A percentile compares a stretch with the other conserved stretches of the same genome.
phyloP scores from a whole-genome alignment of 37 sponge, comb jelly and placozoan species.

The Theonella swinhoei region DNA sequence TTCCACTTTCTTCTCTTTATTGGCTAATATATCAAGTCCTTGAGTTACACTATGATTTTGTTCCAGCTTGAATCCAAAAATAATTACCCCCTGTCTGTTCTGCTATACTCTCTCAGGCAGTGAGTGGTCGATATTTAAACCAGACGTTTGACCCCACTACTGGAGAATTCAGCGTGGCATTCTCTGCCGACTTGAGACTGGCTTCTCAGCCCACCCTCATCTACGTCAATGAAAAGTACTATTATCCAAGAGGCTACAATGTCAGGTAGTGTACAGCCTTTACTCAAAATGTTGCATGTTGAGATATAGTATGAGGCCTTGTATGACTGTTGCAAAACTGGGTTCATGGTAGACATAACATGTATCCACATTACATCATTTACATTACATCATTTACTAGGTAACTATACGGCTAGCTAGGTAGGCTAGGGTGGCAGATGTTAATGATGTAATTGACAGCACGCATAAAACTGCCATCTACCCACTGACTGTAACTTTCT shows the following conservation, averaged over 20 bases:
- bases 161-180: conserved; percentile 42
- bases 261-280: conserved; percentile 49
- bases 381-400: not conserved
- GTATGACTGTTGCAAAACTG: too few species aligned
- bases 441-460: too few species aligned
- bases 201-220: conserved; percentile 36
- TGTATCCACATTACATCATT: not conserved
- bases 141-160: conserved; percentile 50
- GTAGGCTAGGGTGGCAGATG: too few species aligned
- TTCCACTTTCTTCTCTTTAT: not conserved
- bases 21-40: not conserved
- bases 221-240: conserved; percentile 68
- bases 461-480: too few species aligned
- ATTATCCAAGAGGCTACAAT: conserved; percentile 69
- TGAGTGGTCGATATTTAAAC: conserved; percentile 51
- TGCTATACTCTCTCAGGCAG: conserved; percentile 56
- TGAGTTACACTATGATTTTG: not conserved
- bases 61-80: not conserved
- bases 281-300: too few species aligned
- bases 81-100: not conserved
- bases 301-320: too few species aligned
- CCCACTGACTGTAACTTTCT: too few species aligned
- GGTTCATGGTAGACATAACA: too few species aligned
- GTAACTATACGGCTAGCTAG: not conserved
- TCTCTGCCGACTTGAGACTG: conserved; percentile 8